These are phyloP conservation scores for Isoperla grammatica DNA, from an alignment of 2,888 invertebrate species.

Conservation along the genomic window DNA sequence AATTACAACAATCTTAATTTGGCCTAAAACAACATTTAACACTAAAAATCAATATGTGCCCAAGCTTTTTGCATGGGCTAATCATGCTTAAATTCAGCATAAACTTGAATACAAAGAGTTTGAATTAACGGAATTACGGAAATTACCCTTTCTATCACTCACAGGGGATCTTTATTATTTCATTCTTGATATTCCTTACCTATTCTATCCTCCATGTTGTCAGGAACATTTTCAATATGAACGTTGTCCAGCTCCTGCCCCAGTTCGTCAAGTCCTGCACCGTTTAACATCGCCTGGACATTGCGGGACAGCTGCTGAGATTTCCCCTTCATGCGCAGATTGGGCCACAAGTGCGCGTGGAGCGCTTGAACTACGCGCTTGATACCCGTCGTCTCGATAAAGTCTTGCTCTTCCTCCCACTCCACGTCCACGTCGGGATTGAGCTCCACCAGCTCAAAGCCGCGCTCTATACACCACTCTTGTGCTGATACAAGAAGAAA, in stretches of 20 bases:
- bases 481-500: conserved; percentile 41
- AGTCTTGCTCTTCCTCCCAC: conserved; percentile 47
- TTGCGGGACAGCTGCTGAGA: conserved; percentile 29
- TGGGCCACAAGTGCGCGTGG: conserved; percentile 67
- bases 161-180: no score
- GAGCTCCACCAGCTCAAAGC: conserved; percentile 64
- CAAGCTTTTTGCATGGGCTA: no score
- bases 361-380: conserved; percentile 63
- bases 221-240: conserved; percentile 18
- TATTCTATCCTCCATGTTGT: conserved; percentile 24
- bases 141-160: no score
- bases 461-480: conserved; percentile 61
- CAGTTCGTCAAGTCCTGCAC: conserved; percentile 17
- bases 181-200: no score
- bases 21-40: no score
- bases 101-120: no score
- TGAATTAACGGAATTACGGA: no score
- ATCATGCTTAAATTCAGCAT: no score
- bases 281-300: conserved; percentile 31
- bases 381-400: conserved; percentile 58
- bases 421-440: conserved; percentile 48
- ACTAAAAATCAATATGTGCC: no score
- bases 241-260: conserved; percentile 23
- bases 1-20: no score
- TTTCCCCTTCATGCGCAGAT: conserved; percentile 56